Base-by-base conservation (phyloP, 53 echinoderm and acorn worm species). In the Hippasteria phrygiana region DNA sequence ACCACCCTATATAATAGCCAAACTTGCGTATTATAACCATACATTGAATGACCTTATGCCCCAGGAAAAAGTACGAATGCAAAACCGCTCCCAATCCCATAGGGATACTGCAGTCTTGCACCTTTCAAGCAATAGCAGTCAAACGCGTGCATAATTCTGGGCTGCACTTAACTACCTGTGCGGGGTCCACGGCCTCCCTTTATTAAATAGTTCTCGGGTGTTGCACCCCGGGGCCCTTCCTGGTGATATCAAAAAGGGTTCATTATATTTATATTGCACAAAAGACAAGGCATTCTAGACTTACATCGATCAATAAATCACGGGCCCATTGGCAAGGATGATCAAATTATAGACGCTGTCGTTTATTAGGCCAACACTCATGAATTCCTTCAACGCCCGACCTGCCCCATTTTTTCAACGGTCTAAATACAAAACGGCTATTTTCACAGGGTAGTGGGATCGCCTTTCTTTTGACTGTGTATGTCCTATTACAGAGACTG, bases 301-400 rank as follows among this genome's bases (percentile, higher is more conserved):
- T 82, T 82, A 82, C 82, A 65, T 47, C 45, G 43, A 64, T 82
- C 82, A 65, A 82, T 82, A 64, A 82, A 82, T 43, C 31, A 43
- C 63, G 48, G 18, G 33, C 31, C 64, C 80, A 3, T 40, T 18
- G 18, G 45, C 42, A 9, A 66, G 32, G 55, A 31, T 82, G 82
- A 82, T 82, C 64, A 43, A 64, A 82, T 82, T 82, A 82, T 82
- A 32, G 45, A 14, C 82, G 46, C 6, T 16, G 43, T 32, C 64
- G 64, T 65, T 80, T 82, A 80, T 63, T 80, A 29, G 64, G 43
- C 62, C 43, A 63, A 64, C 29, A 13, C 80, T 38, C 62, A 26
- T 43, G 41, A 40, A 62, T 80, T 62, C 26, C 80, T 45, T 22
- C 31, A 16, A 27, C 29, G 71, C 2, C 40, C 20, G 16, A 71